phyloP scores from a whole-genome alignment of 2,888 invertebrate species.

The Sminthurinus aureus region DNA sequence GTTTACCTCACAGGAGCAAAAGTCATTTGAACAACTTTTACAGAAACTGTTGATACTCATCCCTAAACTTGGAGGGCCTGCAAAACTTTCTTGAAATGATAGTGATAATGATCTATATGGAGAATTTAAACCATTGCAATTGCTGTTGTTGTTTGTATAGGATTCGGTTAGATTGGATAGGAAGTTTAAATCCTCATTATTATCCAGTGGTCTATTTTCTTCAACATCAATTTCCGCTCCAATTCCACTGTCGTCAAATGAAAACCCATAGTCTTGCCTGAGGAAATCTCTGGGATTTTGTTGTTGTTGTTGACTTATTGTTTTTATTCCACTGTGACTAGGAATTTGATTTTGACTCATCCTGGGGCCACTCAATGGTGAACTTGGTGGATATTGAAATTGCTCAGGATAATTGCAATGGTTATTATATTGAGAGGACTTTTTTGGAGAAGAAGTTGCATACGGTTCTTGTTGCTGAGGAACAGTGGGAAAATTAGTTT shows the following conservation, averaged over 20 bases:
- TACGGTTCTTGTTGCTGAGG: too few species aligned
- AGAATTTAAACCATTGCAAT: background rate
- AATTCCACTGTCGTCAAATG: background rate
- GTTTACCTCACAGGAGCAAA: slow-evolving; percentile 35
- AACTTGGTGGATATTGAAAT: too few species aligned
- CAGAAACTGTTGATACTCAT: slow-evolving; percentile 26
- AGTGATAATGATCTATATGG: slow-evolving; percentile 33
- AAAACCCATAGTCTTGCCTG: background rate
- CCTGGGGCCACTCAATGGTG: background rate
- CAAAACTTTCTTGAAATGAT: slow-evolving; percentile 16
- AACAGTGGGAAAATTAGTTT: too few species aligned
- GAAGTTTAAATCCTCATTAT: background rate
- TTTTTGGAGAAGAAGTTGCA: too few species aligned
- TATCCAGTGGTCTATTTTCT: background rate
- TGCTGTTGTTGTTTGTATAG: background rate
- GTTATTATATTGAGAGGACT: too few species aligned
- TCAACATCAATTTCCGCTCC: background rate
- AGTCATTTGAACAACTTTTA: slow-evolving; percentile 29
- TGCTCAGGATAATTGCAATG: too few species aligned
- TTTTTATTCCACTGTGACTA: background rate
- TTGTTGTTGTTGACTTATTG: too few species aligned
- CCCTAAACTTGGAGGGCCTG: slow-evolving; percentile 11
- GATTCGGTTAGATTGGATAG: background rate
- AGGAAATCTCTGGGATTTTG: background rate
- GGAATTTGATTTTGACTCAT: background rate